Evolutionary conservation across 2,113 vertebrate genomes (phyloP), one percentile per base, ranked within the genome.

Genomic region (Gracilinanus agilis): DNA sequence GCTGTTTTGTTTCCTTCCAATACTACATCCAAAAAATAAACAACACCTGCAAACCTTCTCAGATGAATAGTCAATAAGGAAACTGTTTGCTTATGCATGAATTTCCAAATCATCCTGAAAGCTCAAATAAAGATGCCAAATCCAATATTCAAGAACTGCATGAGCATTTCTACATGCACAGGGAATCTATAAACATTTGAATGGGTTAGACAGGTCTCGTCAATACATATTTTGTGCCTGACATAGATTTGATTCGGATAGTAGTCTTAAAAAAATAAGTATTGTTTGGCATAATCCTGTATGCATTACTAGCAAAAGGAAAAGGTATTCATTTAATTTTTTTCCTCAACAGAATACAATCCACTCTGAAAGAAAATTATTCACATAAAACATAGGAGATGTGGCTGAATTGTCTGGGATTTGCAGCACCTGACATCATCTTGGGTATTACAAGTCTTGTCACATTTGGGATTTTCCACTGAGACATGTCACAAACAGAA

Each of bases 111-210:
- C 34, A 44, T 25, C 24, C 23, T 56, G 34, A n/a, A 29, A 54
- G 54, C 54, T 92, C 55, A 21, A 53, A 90, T 90, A 53, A 90
- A 53, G 89, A 90, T 44, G 44, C 89, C 89, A 90, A 29, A 90
- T 53, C 49, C 1, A 53, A 90, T 53, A 90, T 53, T 90, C 44
- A 90, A 90, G 89, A 53, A 90, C 83, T 92, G 40, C 8, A 1
- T 25, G 90, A 67, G 91, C 54, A 88, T 55, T 54, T 40, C 24
- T 93, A 54, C 13, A 27, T 55, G 91, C 75, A 91, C 49, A 91
- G 54, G 56, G 56, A 91, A n/a, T 25, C 29, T 24, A 24, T 55
- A 83, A 96, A 54, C n/a, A 67, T 53, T n/a, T 6, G 93, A 34
- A 83, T 92, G 89, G 75, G 54, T 44, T 92, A n/a, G 53, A 10